Evolutionary conservation across 2,888 invertebrate genomes (phyloP).

Genomic region (Cantharis rufa): DNA sequence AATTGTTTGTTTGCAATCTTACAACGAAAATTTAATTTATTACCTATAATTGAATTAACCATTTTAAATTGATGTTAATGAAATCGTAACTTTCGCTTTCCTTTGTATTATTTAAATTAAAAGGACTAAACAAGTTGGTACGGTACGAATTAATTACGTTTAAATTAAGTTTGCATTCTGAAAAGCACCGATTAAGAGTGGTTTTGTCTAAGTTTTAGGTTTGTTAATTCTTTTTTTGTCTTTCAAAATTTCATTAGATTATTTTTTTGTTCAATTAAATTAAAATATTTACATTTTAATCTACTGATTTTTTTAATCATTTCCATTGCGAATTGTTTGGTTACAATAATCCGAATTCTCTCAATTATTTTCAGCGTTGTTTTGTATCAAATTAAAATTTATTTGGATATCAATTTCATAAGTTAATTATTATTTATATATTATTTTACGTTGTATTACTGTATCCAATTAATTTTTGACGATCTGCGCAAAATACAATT

Average conservation of each 20-base stretch:
- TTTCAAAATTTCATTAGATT: not conserved
- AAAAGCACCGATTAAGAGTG: not conserved
- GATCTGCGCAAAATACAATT: too few species aligned
- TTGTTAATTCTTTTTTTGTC: not conserved
- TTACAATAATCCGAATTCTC: not conserved
- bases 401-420: too few species aligned
- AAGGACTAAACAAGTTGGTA: not conserved
- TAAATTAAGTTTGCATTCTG: not conserved
- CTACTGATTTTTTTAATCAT: not conserved
- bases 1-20: not conserved
- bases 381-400: not conserved
- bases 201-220: not conserved
- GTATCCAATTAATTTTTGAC: too few species aligned
- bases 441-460: too few species aligned
- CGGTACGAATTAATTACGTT: not conserved
- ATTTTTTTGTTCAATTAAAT: not conserved
- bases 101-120: slow-evolving; percentile 3
- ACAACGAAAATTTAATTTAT: not conserved
- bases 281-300: not conserved
- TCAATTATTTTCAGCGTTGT: not conserved
- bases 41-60: not conserved
- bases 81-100: not conserved
- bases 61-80: not conserved
- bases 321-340: not conserved
- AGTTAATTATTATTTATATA: too few species aligned